These are phyloP conservation scores for Aplysina aerophoba DNA, from an alignment of 37 sponge, comb jelly and placozoan species.

Conservation along the genomic window DNA sequence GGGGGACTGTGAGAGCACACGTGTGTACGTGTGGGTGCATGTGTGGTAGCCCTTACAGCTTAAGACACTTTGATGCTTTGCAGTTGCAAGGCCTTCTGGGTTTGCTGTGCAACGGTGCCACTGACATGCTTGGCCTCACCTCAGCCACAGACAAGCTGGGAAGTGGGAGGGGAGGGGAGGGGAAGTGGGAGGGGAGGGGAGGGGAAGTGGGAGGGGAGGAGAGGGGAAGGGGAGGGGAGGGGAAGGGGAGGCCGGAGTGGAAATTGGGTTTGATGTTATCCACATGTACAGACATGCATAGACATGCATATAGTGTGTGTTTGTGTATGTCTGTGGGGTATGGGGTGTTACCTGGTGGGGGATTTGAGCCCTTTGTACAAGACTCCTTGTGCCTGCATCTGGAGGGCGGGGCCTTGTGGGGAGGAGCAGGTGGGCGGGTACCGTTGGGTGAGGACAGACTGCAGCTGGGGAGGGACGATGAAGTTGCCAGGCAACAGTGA, in stretches of 20 bases:
- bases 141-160: not conserved
- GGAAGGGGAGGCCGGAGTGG: too few relatives aligned
- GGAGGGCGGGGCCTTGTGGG: not conserved
- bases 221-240: not conserved
- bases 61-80: constrained; percentile 92
- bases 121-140: not conserved
- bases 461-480: constrained; percentile 22
- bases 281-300: too few relatives aligned
- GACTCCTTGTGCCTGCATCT: not conserved
- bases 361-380: not conserved
- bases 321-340: too few relatives aligned
- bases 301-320: too few relatives aligned
- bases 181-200: too few relatives aligned
- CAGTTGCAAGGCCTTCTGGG: constrained; percentile 97
- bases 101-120: constrained; percentile 45
- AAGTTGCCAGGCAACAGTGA: constrained; percentile 21
- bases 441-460: not conserved
- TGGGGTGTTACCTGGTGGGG: not conserved
- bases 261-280: too few relatives aligned
- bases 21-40: not conserved
- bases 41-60: constrained; percentile 69
- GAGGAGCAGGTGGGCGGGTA: not conserved
- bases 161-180: not conserved
- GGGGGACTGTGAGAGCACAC: too few relatives aligned
- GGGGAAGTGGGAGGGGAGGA: too few relatives aligned